These are phyloP conservation scores for Eulemur rubriventer DNA, from an alignment of 2,797 vertebrate species.

Conservation along the genomic window DNA sequence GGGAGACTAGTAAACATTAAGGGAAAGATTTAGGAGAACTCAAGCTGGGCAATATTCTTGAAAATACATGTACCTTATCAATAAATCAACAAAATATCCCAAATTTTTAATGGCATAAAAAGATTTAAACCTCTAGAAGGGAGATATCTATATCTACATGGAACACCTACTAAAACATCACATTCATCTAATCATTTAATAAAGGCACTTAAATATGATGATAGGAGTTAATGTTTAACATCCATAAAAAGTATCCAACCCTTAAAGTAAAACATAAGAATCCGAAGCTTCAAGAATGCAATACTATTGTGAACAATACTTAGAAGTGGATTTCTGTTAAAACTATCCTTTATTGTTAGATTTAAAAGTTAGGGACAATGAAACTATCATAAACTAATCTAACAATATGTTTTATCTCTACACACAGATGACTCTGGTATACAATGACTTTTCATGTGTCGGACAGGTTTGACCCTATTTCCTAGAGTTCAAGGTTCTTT, in stretches of 20 bases:
- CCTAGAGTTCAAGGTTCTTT: not conserved
- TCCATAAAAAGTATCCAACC: not conserved
- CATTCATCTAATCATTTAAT: not conserved
- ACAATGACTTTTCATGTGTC: not conserved
- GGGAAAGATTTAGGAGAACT: not conserved
- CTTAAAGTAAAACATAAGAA: not conserved
- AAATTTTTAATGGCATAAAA: not conserved
- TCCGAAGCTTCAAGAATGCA: not conserved
- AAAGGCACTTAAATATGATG: not conserved
- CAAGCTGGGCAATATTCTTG: not conserved
- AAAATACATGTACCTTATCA: not conserved
- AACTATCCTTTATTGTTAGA: constrained; percentile 4
- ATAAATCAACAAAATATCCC: not conserved
- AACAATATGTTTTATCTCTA: not conserved
- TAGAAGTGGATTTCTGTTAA: not conserved
- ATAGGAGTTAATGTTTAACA: not conserved
- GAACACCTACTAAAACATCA: not conserved
- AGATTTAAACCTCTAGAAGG: not conserved
- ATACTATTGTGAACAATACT: not conserved
- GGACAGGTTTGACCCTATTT: not conserved
- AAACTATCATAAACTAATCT: not conserved
- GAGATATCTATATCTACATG: not conserved
- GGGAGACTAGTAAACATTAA: not conserved
- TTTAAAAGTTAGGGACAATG: not conserved
- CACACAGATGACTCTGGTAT: not conserved